These are phyloP conservation scores for Coilia nasus DNA, from an alignment of 2,797 vertebrate genomes.

Conservation along the genomic window DNA sequence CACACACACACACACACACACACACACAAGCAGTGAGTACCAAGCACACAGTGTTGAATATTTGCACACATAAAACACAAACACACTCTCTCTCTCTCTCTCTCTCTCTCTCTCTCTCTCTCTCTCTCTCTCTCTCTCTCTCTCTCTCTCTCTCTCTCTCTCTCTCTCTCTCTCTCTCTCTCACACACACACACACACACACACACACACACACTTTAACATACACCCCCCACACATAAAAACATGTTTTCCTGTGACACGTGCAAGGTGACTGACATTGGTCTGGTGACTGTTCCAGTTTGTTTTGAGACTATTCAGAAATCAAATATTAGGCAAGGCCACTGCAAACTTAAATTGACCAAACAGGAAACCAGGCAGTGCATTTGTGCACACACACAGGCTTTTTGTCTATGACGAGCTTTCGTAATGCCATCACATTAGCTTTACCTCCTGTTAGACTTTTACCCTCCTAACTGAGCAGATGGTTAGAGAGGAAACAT, in stretches of 20 bases:
- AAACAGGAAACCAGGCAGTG: not conserved
- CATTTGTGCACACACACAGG: too few species aligned
- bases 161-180: too few species aligned
- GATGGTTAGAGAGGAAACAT: not conserved
- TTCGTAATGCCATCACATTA: not conserved
- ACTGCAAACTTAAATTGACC: not conserved
- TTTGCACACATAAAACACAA: not conserved
- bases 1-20: slow-evolving; percentile 7
- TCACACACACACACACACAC: not conserved
- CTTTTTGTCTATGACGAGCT: not conserved
- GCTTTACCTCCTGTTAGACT: not conserved
- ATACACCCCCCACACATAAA: not conserved
- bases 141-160: too few species aligned
- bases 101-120: too few species aligned
- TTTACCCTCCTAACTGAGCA: not conserved
- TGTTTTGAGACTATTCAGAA: not conserved
- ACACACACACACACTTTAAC: not conserved
- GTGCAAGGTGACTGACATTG: too few species aligned
- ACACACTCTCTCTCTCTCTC: too few species aligned
- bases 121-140: too few species aligned
- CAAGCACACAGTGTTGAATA: not conserved
- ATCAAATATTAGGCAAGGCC: not conserved
- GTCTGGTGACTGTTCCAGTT: not conserved
- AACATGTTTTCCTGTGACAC: not conserved
- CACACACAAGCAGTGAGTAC: not conserved